Base-by-base conservation (phyloP, 2,113 vertebrate genomes). In the Toxotes jaculatrix region DNA sequence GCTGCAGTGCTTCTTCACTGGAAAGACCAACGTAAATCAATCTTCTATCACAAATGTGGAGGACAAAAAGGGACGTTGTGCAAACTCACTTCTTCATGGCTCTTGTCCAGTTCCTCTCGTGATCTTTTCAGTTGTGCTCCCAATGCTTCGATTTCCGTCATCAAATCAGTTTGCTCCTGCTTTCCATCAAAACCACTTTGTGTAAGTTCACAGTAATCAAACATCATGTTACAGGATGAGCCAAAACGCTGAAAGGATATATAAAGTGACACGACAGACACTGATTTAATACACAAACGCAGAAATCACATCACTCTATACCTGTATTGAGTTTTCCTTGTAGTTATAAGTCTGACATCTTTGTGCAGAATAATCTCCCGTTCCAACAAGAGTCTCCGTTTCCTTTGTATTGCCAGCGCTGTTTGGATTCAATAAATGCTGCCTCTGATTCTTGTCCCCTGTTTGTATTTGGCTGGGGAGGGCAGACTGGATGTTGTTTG, bases 21-120 rank as follows among this genome's bases (percentile, higher is more conserved):
- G 2, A 57, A 3, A 7, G n/a, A 55, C 53, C 53, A 55, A 34
- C 42, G 49, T 13, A 7, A 55, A 70, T 61, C 5, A 17, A 17
- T 43, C 5, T 60, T 42, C 11, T 14, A n/a, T 6, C 13, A 64
- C 40, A 45, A 49, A 67, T 57, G 14, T 2, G 0, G 55, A 17
- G 6, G 42, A 47, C 31, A 21, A 57, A 59, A 69, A 9, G 1
- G 2, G 7, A 69, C 38, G 17, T 12, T 34, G 0, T 43, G n/a
- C 47, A 6, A 47, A 70, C 86, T 83, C 90, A 96, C 96, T 87
- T 96, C 94, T 19, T 27, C 71, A 62, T 85, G 88, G 59, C 87
- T 91, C 57, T 91, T 89, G 65, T 94, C 91, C 82, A 95, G 77
- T 57, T 95, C 83, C 3, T 93, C 79, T 72, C 32, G 82, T n/a